Evolutionary conservation across 2,888 invertebrate genomes (phyloP).

Genomic region (Danaus chrysippus): DNA sequence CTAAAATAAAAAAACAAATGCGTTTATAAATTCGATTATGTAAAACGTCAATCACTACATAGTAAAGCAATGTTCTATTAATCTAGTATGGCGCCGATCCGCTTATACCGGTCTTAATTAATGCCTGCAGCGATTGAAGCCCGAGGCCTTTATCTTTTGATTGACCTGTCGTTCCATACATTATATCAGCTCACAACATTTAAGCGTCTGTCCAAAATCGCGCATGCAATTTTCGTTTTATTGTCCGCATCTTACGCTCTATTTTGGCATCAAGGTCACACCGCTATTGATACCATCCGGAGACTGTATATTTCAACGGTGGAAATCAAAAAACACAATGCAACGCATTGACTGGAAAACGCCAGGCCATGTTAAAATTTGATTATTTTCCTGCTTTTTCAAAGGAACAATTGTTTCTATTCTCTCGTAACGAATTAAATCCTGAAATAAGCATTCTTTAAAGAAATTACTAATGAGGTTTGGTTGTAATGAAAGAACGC

Average conservation of each 20-base stretch:
- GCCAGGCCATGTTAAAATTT: constrained; percentile 21
- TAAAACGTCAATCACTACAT: constrained; percentile 31
- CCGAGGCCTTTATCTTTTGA: constrained; percentile 70
- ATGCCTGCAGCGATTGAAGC: constrained; percentile 52
- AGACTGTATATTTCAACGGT: constrained; percentile 16
- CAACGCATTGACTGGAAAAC: constrained; percentile 15
- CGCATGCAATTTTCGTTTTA: constrained; percentile 26
- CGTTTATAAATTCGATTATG: constrained; percentile 25
- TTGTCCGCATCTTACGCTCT: constrained; percentile 21
- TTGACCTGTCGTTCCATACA: constrained; percentile 55
- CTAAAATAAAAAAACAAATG: constrained; percentile 8
- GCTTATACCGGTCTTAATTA: constrained; percentile 69
- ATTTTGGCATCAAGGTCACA: constrained; percentile 16
- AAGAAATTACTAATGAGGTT: too few species aligned
- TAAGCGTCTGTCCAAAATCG: constrained; percentile 19
- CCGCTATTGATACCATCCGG: constrained; percentile 11
- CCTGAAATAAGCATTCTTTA: neutral
- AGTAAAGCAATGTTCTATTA: constrained; percentile 34
- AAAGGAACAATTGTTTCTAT: neutral
- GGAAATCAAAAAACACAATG: constrained; percentile 21
- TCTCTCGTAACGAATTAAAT: neutral
- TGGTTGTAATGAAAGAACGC: too few species aligned
- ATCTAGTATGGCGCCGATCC: constrained; percentile 52
- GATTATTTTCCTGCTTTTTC: constrained; percentile 10
- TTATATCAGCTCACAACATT: constrained; percentile 27